These are phyloP conservation scores for Porites lobata DNA, from an alignment of 92 coral and sea anemone genomes.

Conservation along the genomic window DNA sequence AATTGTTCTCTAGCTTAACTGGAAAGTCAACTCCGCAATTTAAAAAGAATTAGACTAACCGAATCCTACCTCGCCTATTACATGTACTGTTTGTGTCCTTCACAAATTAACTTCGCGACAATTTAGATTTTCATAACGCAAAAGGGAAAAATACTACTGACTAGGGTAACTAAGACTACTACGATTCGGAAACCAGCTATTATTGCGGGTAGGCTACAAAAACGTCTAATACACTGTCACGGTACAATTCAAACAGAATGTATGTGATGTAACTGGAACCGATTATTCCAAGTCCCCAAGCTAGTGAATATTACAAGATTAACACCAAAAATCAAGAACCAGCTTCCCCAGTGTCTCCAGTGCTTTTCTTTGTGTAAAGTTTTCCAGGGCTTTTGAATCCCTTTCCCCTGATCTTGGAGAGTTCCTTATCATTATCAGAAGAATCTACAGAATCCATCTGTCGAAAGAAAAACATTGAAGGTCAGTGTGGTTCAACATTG, in stretches of 20 bases:
- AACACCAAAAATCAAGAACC: conserved; percentile 18
- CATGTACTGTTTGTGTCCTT: background rate
- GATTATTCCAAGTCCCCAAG: conserved; percentile 4
- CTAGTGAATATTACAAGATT: conserved; percentile 28
- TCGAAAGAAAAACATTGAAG: background rate
- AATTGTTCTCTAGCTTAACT: conserved; percentile 14
- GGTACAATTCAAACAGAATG: background rate
- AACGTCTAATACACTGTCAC: conserved; percentile 9
- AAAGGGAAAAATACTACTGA: background rate
- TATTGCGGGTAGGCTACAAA: conserved; percentile 21
- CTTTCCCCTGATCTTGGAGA: conserved; percentile 66
- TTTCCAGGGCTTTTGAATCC: conserved; percentile 94
- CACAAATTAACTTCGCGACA: background rate
- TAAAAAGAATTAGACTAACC: background rate
- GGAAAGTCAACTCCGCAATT: conserved; percentile 22
- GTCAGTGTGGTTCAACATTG: background rate
- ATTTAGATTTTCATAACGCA: background rate
- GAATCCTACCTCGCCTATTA: background rate
- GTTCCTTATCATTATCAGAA: conserved; percentile 55
- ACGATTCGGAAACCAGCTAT: background rate
- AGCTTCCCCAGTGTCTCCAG: conserved; percentile 23
- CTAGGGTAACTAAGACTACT: background rate
- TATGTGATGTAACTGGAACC: background rate
- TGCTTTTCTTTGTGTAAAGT: conserved; percentile 70
- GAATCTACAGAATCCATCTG: conserved; percentile 71